Base-by-base conservation (phyloP, 2,797 vertebrate species). In the Sparidentex hasta region DNA sequence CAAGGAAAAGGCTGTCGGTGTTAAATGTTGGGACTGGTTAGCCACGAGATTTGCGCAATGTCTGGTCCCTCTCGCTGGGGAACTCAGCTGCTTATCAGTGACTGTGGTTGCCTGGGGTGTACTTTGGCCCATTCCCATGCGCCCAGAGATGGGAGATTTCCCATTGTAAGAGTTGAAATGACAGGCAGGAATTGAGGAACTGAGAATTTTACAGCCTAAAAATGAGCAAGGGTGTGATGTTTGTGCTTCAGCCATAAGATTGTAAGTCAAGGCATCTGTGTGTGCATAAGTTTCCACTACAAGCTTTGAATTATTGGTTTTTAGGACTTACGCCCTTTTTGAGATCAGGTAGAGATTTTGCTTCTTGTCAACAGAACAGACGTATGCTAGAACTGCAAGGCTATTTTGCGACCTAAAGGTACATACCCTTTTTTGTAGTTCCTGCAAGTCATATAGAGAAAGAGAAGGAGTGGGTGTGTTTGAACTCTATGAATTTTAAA, bases 81-180 rank as follows among this genome's bases (percentile, higher is more conserved):
- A 58, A 78, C 62, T 68, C 75, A 67, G 69, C 72, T 52, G 76
- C 75, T 90, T 92, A 92, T 92, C 90, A 90, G 82, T 18, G 51
- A 59, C 71, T 48, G 48, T 46, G 61, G 85, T 88, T 64, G 71
- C 70, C 71, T 68, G 12, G 46, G 79, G 65, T 65, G 90, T 84
- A 90, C 93, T 94, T 92, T 88, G 89, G 71, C 72, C 23, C 16
- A 1, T 78, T 80, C 76, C 65, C 66, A 50, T 70, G 73, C 65
- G 69, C 68, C 47, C 55, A 18, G 6, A 29, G n/a, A n/a, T n/a
- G n/a, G 23, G 8, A 5, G 17, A 52, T 33, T 27, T 21, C 12
- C 4, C 9, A 17, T 0, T 5, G 17, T 47, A 18, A 61, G 46
- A 25, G 16, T 29, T 12, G 23, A 63, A 20, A 51, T 52, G 48